A percentile compares a stretch with the other conserved stretches of the same genome.
Evolutionary conservation across 2,888 invertebrate genomes (phyloP).

Genomic region (Mythimna lalbum): DNA sequence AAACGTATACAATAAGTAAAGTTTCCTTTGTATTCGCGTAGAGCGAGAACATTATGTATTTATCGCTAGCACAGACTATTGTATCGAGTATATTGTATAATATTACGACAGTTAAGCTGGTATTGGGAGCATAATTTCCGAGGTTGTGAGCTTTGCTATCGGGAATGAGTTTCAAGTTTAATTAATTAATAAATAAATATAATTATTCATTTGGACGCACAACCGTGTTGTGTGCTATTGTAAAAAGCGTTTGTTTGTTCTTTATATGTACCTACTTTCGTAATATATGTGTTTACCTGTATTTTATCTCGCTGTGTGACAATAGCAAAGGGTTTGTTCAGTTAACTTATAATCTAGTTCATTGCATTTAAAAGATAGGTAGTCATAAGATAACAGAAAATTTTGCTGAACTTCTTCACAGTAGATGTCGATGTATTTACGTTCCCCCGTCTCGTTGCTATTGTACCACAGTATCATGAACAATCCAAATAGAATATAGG

Average conservation of each 20-base stretch:
- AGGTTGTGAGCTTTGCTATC: slow-evolving; percentile 89
- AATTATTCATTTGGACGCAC: slow-evolving; percentile 85
- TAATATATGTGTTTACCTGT: slow-evolving; percentile 83
- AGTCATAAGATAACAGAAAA: slow-evolving; percentile 80
- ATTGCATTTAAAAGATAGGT: slow-evolving; percentile 87
- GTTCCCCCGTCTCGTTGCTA: slow-evolving; percentile 78
- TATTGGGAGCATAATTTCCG: slow-evolving; percentile 91
- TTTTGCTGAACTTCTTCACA: slow-evolving; percentile 75
- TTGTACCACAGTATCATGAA: slow-evolving; percentile 83
- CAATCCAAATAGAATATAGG: slow-evolving; percentile 86
- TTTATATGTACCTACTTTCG: slow-evolving; percentile 84
- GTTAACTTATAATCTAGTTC: slow-evolving; percentile 79
- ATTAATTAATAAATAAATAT: slow-evolving; percentile 74
- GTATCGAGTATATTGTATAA: slow-evolving; percentile 79
- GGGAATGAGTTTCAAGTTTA: slow-evolving; percentile 88
- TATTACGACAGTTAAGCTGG: slow-evolving; percentile 87
- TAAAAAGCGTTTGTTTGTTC: slow-evolving; percentile 88
- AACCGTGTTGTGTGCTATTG: slow-evolving; percentile 86
- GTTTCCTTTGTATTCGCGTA: slow-evolving; percentile 66
- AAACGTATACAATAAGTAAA: slow-evolving; percentile 61
- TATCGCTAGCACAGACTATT: slow-evolving; percentile 76
- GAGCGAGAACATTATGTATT: slow-evolving; percentile 60
- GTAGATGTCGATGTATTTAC: slow-evolving; percentile 72
- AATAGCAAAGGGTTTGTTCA: slow-evolving; percentile 84
- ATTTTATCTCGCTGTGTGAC: slow-evolving; percentile 83